Percentiles rank a stretch among this genome's conserved stretches.
Evolutionary conservation across 2,888 invertebrate genomes (phyloP).

Genomic region (Lacanobia wlatinum): DNA sequence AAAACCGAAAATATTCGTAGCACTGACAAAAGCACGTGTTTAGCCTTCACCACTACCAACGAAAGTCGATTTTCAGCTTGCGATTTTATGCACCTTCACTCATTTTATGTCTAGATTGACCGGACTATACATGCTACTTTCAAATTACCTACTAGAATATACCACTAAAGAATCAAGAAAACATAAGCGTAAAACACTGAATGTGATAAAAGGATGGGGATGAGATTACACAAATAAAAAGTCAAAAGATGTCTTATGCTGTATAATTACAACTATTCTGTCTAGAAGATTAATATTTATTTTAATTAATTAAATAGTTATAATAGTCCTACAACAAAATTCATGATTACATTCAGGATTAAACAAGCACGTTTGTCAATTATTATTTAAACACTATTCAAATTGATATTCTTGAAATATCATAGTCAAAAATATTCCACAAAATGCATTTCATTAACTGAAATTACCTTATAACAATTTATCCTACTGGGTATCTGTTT

Average conservation of each 20-base stretch:
- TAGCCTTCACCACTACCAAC: too few relatives aligned
- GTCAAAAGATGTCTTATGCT: slow-evolving; percentile 55
- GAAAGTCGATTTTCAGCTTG: too few relatives aligned
- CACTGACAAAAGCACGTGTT: too few relatives aligned
- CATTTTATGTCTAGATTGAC: too few relatives aligned
- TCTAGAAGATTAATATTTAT: slow-evolving; percentile 64
- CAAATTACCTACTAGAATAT: too few relatives aligned
- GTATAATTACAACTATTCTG: slow-evolving; percentile 67
- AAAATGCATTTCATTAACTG: slow-evolving; percentile 77
- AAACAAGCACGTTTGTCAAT: slow-evolving; percentile 76
- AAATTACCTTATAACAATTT: slow-evolving; percentile 74
- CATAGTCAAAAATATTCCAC: slow-evolving; percentile 72
- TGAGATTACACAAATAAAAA: background rate
- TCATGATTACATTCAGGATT: slow-evolving; percentile 75
- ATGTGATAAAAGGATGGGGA: too few relatives aligned
- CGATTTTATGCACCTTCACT: too few relatives aligned
- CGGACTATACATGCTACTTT: too few relatives aligned
- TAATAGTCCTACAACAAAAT: slow-evolving; percentile 76
- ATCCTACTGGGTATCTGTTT: slow-evolving; percentile 69
- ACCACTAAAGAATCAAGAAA: too few relatives aligned
- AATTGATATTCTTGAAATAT: slow-evolving; percentile 67
- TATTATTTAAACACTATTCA: slow-evolving; percentile 62
- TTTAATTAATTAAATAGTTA: slow-evolving; percentile 69
- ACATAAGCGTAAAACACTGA: too few relatives aligned
- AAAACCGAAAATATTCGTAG: too few relatives aligned